Evolutionary conservation across 2,888 invertebrate genomes (phyloP).

Genomic region (Gerosis bhagava): DNA sequence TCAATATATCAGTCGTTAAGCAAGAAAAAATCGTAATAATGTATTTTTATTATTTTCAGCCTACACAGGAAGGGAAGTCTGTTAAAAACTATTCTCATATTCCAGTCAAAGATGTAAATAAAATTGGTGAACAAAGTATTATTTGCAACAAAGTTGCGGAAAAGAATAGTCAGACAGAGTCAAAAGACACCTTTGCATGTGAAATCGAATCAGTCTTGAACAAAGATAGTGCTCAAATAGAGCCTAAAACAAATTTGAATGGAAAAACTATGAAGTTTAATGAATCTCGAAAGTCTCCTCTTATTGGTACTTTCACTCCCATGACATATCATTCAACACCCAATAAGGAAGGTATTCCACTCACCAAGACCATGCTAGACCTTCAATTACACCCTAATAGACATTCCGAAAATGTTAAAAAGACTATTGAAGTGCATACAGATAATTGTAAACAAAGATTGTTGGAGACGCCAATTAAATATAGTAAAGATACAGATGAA

Average conservation of each 20-base stretch:
- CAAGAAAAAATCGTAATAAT: too few relatives aligned
- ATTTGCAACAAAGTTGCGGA: slow-evolving; percentile 50
- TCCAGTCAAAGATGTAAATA: slow-evolving; percentile 57
- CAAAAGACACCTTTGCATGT: slow-evolving; percentile 42
- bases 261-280: slow-evolving; percentile 66
- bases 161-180: slow-evolving; percentile 41
- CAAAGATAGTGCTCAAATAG: slow-evolving; percentile 42
- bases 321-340: slow-evolving; percentile 75
- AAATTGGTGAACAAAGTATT: slow-evolving; percentile 53
- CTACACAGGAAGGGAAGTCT: slow-evolving; percentile 51
- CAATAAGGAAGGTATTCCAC: slow-evolving; percentile 70
- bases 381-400: slow-evolving; percentile 68
- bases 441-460: slow-evolving; percentile 55
- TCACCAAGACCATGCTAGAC: slow-evolving; percentile 75
- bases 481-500: slow-evolving; percentile 29
- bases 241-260: slow-evolving; percentile 57
- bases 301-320: slow-evolving; percentile 64
- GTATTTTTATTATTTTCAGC: too few relatives aligned
- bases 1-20: too few relatives aligned
- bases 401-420: slow-evolving; percentile 70
- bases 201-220: slow-evolving; percentile 44
- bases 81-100: slow-evolving; percentile 52
- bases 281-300: slow-evolving; percentile 69
- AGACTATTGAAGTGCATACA: slow-evolving; percentile 74
- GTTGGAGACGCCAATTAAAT: slow-evolving; percentile 40